Base-by-base conservation (phyloP, 2,888 invertebrate species). In the Lamproptera curius region DNA sequence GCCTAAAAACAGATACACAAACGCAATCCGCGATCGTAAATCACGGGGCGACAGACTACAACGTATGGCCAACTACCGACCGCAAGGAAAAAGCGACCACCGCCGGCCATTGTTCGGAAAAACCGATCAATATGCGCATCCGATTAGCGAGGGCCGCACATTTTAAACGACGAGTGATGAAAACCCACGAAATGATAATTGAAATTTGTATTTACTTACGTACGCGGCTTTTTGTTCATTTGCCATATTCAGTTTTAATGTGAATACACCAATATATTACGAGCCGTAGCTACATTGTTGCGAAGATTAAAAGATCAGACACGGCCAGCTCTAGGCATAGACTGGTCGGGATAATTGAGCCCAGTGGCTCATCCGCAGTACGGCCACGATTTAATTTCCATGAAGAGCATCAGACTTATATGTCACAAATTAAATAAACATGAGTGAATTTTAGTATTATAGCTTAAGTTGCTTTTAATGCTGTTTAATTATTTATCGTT, bases 181-280 rank as follows among this genome's bases (percentile, higher is more conserved):
- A 83, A 84, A 84, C 71, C 66, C 73, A 73, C 70, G 78, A 63
- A 59, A 82, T 84, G 77, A 81, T 85, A 82, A 85, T 81, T 84
- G 74, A 84, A 87, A 84, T 85, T 83, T 83, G 83, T 82, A 74
- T 81, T 85, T 80, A 80, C 78, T 81, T 84, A 79, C 55, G 54
- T 63, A 61, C 58, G 68, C 52, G 57, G 55, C 53, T 62, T 84
- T 85, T 86, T 76, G 65, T 61, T 41, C 52, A 59, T 62, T 69
- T 69, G 51, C 82, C 83, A 35, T 82, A 74, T 72, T 77, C 55
- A 80, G 81, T 13, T 43, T 55, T 62, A 73, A 80, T 80, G 81
- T 75, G 77, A 75, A 82, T 82, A 77, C 67, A 68, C 77, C 77
- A 79, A 78, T 80, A 79, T 78, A 80, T 82, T 78, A 70, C n/a